Conservation (phyloP, 1,140 invertebrate genomes). For the Vanessa tameamea region DNA sequence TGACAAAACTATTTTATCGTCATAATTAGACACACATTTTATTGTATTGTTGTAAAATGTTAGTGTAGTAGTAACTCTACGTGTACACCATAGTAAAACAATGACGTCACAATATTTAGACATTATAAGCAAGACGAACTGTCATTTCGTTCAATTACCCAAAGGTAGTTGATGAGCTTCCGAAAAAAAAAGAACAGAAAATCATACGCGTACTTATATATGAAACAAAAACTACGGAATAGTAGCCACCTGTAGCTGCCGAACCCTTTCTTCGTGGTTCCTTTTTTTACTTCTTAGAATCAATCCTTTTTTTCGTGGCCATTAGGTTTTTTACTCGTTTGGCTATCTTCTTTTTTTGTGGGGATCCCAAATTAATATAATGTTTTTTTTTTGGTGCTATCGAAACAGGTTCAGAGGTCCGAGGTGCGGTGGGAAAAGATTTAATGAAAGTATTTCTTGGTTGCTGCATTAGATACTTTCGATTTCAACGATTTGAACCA, state of each 20-base stretch:
- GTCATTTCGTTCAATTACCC: neutral
- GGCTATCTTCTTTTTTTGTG: constrained; percentile 77
- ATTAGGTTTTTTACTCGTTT: constrained; percentile 74
- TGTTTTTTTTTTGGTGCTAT: constrained; percentile 66
- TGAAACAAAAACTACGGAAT: constrained; percentile 32
- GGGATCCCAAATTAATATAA: constrained; percentile 79
- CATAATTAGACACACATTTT: too few relatives aligned
- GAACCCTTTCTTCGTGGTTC: constrained; percentile 69
- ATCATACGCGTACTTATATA: constrained; percentile 5
- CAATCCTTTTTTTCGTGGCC: constrained; percentile 74
- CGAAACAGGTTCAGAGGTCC: constrained; percentile 61
- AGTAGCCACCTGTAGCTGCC: constrained; percentile 61
- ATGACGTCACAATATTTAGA: neutral
- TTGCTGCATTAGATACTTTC: constrained; percentile 61
- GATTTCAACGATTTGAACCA: constrained; percentile 53
- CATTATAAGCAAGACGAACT: neutral
- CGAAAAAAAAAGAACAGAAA: constrained; percentile 10
- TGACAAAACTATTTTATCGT: too few relatives aligned
- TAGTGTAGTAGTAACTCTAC: too few relatives aligned
- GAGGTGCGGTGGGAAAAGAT: constrained; percentile 64
- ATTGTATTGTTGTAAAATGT: too few relatives aligned
- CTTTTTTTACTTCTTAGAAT: constrained; percentile 59
- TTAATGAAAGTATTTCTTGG: constrained; percentile 76
- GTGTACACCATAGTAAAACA: neutral
- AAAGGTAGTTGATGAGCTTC: neutral